A percentile compares a stretch with the other conserved stretches of the same genome.
These are phyloP conservation scores for Carcharodon carcharias DNA, from an alignment of 2,797 vertebrate genomes.

Conservation along the genomic window DNA sequence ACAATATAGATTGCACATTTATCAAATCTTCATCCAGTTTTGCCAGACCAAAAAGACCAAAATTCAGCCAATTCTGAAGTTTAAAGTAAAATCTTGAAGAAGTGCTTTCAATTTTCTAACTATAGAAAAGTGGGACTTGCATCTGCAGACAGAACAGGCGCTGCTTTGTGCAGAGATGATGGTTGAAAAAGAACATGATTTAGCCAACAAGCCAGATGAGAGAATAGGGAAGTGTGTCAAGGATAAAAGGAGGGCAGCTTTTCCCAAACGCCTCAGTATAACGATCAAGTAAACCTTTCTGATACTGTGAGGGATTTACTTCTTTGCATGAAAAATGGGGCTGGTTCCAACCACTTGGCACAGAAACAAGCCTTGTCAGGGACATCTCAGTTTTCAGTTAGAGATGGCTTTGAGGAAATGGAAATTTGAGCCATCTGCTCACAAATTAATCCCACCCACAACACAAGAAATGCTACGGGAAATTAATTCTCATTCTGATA, in stretches of 20 bases:
- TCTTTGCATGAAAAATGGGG: constrained; percentile 6
- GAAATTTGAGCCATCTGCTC: constrained; percentile 20
- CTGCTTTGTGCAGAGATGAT: not conserved
- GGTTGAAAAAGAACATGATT: not conserved
- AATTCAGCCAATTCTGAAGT: not conserved
- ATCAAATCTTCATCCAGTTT: not conserved
- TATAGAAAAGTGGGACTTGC: not conserved
- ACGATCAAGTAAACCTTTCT: constrained; percentile 16
- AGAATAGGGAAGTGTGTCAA: constrained; percentile 20
- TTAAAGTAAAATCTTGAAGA: constrained; percentile 17
- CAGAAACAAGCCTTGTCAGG: not conserved
- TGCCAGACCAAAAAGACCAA: not conserved
- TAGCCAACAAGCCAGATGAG: not conserved
- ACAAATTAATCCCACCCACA: not conserved
- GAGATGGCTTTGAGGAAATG: not conserved
- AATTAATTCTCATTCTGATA: not conserved
- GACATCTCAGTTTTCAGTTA: constrained; percentile 22
- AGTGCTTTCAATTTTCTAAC: not conserved
- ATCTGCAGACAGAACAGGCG: constrained; percentile 27
- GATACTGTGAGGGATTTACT: constrained; percentile 5
- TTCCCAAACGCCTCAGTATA: constrained; percentile 29
- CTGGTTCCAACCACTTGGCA: constrained; percentile 16
- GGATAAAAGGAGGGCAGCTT: constrained; percentile 19
- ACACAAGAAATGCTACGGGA: not conserved
- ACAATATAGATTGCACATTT: not conserved